Base-by-base conservation (phyloP, 2,888 invertebrate species). In the Oscheius sp. region DNA sequence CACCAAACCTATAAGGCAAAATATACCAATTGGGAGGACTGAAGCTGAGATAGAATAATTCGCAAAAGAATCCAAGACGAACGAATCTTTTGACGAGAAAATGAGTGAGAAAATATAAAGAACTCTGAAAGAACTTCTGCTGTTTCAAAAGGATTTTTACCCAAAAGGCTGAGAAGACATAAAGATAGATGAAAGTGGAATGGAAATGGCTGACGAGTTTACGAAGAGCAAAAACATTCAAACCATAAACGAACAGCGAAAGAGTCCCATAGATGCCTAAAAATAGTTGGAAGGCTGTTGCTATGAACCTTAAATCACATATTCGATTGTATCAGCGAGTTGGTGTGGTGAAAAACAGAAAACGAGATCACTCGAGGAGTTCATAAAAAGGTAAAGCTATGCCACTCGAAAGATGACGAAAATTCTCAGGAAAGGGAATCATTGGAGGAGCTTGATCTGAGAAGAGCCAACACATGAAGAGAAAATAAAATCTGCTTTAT, bases 41-140 rank as follows among this genome's bases (percentile, higher is more conserved):
- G 15, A 75, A 70, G 31, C 52, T 17, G 8, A 45, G 64, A 12
- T 72, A 25, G 17, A 75, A 34, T n/a, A 50, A 52, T 20, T 75
- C 72, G 45, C 75, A 72, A 29, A 71, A 75, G 23, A 57, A 67
- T 1, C 75, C 75, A 23, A 75, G 67, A 39, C 72, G 68, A 29
- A 75, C 50, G 23, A 67, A 71, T 27, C 75, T 50, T 2, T 72
- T 61, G 42, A 72, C 72, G 12, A 63, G 15, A 31, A 15, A 75
- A 37, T 75, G 75, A 20, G 67, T 64, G 27, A 75, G 48, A 31
- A 75, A 75, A 39, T 72, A 75, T 17, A 66, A 31, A 3, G 70
- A 20, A 50, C 75, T 75, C 75, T 75, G 68, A 15, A 73, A 64
- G 5, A 33, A 33, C 3, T 53, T n/a, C n/a, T n/a, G n/a, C n/a